phyloP scores from a whole-genome alignment of 2,113 vertebrate species.

The Delphinapterus leucas region DNA sequence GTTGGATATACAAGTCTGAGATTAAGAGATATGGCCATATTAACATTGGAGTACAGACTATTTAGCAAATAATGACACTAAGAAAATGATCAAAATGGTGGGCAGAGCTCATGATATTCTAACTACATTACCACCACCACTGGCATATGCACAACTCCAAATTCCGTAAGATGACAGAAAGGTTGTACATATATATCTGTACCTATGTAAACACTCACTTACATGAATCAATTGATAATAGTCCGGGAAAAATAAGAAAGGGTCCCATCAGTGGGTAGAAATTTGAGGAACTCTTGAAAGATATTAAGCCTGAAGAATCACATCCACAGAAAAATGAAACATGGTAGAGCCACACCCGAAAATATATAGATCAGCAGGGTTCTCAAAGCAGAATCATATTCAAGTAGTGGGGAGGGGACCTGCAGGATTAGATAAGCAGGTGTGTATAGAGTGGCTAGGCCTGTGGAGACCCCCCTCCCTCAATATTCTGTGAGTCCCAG shows the following conservation, averaged over 20 bases:
- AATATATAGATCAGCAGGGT: not conserved
- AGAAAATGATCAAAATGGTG: not conserved
- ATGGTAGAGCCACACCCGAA: not conserved
- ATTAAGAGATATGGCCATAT: not conserved
- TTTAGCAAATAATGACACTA: not conserved
- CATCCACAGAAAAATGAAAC: not conserved
- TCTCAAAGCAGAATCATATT: not conserved
- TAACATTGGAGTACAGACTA: not conserved
- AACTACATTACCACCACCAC: not conserved
- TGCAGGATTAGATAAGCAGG: not conserved
- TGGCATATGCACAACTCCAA: not conserved
- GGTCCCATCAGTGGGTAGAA: not conserved
- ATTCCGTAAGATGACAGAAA: not conserved
- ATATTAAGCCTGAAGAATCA: not conserved
- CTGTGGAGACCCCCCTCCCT: not conserved
- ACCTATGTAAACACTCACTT: not conserved
- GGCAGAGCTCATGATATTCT: not conserved
- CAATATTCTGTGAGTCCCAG: not conserved
- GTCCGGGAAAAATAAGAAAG: not conserved
- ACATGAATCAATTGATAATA: not conserved
- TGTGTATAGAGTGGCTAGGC: not conserved
- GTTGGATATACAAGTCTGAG: not conserved
- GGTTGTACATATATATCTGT: not conserved
- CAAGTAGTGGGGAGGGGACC: not conserved
- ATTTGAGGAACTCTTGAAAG: slow-evolving; percentile 17